phyloP scores from a whole-genome alignment of 2,113 vertebrate species.

The Blennius ocellaris region DNA sequence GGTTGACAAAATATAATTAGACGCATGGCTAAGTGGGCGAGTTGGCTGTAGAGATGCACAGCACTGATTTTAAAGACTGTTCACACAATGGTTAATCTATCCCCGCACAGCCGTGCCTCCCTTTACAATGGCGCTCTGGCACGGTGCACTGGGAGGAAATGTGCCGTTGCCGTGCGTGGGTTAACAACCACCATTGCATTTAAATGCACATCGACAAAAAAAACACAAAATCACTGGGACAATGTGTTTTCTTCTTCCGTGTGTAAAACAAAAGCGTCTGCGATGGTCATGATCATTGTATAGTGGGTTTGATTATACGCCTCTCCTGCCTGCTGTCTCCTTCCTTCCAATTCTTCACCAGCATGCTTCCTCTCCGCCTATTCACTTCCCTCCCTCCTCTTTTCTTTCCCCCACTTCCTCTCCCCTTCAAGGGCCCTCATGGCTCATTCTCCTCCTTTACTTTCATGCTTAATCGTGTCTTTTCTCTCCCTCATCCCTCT shows the following conservation, averaged over 20 bases:
- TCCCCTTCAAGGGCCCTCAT: conserved; percentile 21
- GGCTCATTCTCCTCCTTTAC: conserved; percentile 37
- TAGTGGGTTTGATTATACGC: conserved; percentile 9
- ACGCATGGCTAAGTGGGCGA: conserved; percentile 24
- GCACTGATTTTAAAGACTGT: conserved; percentile 35
- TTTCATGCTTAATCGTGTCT: conserved; percentile 57
- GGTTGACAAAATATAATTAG: conserved; percentile 41
- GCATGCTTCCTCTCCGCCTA: neutral
- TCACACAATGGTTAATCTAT: conserved; percentile 11
- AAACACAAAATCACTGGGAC: neutral
- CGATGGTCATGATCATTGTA: conserved; percentile 21
- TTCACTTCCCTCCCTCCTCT: neutral
- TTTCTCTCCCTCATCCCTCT: conserved; percentile 26
- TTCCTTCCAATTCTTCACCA: conserved; percentile 12
- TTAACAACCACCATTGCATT: conserved; percentile 3
- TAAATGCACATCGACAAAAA: conserved; percentile 17
- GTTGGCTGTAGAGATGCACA: conserved; percentile 23
- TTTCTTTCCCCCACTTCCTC: neutral
- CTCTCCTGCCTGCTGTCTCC: conserved; percentile 17
- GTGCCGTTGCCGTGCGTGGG: neutral
- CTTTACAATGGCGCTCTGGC: conserved; percentile 14
- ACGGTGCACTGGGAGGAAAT: conserved; percentile 5
- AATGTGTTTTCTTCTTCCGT: neutral
- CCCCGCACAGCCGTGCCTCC: neutral
- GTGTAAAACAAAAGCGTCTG: conserved; percentile 6